phyloP scores from a whole-genome alignment of 2,888 invertebrate genomes.

The Epicampocera succincta region DNA sequence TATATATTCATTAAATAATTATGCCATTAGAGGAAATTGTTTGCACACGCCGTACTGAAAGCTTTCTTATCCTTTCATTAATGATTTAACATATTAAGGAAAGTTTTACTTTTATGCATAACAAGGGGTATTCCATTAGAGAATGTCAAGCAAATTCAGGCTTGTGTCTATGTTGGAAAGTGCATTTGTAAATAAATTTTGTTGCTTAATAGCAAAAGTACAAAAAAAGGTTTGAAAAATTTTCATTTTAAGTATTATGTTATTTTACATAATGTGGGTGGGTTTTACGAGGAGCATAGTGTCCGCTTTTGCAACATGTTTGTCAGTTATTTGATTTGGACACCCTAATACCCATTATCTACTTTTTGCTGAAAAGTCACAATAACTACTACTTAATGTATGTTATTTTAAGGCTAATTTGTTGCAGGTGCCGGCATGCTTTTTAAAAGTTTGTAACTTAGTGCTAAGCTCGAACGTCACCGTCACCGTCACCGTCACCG shows the following conservation, averaged over 20 bases:
- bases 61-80: slow-evolving; percentile 55
- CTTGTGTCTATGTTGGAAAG: no score
- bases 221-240: no score
- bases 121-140: slow-evolving; percentile 4
- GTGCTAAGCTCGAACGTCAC: slow-evolving; percentile 23
- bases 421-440: neutral
- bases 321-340: no score
- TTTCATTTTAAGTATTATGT: no score
- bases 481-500: no score
- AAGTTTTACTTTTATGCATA: neutral
- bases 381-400: neutral
- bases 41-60: slow-evolving; percentile 66
- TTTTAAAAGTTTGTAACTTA: neutral
- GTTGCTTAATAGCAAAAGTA: no score
- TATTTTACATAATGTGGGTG: no score
- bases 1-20: slow-evolving; percentile 52
- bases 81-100: neutral
- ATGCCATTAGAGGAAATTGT: slow-evolving; percentile 61
- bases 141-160: no score
- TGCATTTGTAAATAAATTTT: no score
- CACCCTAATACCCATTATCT: neutral
- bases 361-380: neutral
- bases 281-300: no score
- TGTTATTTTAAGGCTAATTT: slow-evolving; percentile 1
- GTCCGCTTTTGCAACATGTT: no score